Conservation (phyloP, 2,888 invertebrate species). For the Linnaemya vulpina region DNA sequence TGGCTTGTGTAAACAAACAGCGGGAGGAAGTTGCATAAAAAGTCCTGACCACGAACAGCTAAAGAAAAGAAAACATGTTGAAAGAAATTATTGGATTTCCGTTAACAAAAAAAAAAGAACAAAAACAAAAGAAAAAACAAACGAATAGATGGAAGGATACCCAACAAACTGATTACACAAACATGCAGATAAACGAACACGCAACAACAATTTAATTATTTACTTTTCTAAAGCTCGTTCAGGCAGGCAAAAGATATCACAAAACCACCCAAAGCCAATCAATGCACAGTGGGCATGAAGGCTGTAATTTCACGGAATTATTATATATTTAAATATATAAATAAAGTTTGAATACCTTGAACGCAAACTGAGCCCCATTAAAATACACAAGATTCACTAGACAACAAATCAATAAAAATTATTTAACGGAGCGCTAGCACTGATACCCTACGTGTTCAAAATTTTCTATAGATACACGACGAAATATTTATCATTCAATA, state of each 20-base stretch:
- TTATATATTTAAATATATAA: too few relatives aligned
- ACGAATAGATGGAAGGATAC: neutral
- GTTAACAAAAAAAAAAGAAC: slow-evolving; percentile 43
- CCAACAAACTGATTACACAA: neutral
- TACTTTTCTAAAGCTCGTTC: slow-evolving; percentile 13
- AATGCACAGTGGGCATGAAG: too few relatives aligned
- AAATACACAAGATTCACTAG: too few relatives aligned
- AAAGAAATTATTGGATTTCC: slow-evolving; percentile 56
- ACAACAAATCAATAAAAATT: too few relatives aligned
- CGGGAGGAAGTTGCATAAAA: neutral
- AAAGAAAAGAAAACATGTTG: neutral
- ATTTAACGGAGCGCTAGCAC: too few relatives aligned
- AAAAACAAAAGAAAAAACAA: too few relatives aligned
- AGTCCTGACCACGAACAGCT: slow-evolving; percentile 45
- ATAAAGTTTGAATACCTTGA: too few relatives aligned
- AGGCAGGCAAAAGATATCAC: slow-evolving; percentile 15
- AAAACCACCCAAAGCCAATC: neutral
- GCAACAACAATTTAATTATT: neutral
- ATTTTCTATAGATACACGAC: too few relatives aligned
- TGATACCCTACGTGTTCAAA: too few relatives aligned
- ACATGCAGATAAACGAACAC: neutral
- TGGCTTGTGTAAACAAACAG: neutral
- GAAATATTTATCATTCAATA: too few relatives aligned
- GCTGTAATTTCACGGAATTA: too few relatives aligned
- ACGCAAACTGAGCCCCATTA: neutral